Percentiles rank a stretch among this genome's conserved stretches.
These are phyloP conservation scores for Aromia moschata DNA, from an alignment of 2,888 invertebrate genomes.

Conservation along the genomic window DNA sequence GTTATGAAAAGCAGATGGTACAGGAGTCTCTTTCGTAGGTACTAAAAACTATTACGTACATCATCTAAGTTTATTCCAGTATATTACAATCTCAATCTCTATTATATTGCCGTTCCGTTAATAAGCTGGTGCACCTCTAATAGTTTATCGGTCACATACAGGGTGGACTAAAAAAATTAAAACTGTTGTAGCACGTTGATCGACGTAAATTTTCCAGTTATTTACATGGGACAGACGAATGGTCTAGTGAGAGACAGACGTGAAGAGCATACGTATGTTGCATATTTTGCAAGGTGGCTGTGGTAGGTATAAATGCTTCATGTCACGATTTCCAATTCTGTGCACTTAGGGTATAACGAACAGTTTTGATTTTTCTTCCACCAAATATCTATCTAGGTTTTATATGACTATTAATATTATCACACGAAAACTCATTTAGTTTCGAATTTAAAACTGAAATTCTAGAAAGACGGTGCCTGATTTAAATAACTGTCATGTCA, in stretches of 20 bases:
- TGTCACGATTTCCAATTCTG: too few species aligned
- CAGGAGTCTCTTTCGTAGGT: slow-evolving; percentile 27
- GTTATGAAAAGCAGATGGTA: slow-evolving; percentile 49
- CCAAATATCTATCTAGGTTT: slow-evolving; percentile 15
- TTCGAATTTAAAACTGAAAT: slow-evolving; percentile 6
- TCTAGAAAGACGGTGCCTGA: slow-evolving; percentile 11
- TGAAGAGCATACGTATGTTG: too few species aligned
- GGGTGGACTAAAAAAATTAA: slow-evolving; percentile 10
- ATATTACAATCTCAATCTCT: slow-evolving; percentile 31
- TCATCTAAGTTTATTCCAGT: slow-evolving; percentile 12
- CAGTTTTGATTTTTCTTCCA: slow-evolving; percentile 11
- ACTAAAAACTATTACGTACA: slow-evolving; percentile 36
- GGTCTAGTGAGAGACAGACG: too few species aligned
- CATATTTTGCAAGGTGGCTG: too few species aligned
- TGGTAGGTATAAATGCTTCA: too few species aligned
- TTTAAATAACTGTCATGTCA: slow-evolving; percentile 30
- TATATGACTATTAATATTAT: slow-evolving; percentile 5
- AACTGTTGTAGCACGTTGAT: too few species aligned
- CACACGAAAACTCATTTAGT: slow-evolving; percentile 10
- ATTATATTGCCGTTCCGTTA: slow-evolving; percentile 43
- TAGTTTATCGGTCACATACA: not conserved
- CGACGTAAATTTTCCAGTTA: too few species aligned
- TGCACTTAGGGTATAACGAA: too few species aligned
- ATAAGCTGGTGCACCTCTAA: slow-evolving; percentile 47
- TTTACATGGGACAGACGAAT: too few species aligned